Conservation (phyloP, 2,113 vertebrate species). For the Centropus unirufus region DNA sequence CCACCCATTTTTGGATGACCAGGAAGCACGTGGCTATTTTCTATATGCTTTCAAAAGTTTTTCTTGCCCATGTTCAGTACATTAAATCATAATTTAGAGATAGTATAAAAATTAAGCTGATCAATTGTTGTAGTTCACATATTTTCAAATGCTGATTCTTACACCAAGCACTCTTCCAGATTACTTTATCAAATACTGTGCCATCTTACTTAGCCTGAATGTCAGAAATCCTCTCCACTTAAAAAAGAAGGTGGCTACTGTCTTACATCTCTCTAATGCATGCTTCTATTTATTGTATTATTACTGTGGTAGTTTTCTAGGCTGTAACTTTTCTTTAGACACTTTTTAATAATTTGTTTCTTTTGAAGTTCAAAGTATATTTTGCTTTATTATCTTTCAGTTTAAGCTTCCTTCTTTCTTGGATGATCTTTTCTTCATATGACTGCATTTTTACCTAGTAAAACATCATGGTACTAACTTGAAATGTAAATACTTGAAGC, state of each 20-base stretch:
- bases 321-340: neutral
- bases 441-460: neutral
- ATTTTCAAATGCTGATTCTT: neutral
- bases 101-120: neutral
- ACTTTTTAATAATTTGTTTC: neutral
- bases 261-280: neutral
- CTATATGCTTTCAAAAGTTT: neutral
- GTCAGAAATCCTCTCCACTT: too few relatives aligned
- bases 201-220: neutral
- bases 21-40: neutral
- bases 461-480: neutral
- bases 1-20: neutral
- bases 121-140: neutral
- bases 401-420: neutral
- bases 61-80: neutral
- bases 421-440: neutral
- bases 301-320: neutral
- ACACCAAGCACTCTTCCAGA: neutral
- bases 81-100: neutral
- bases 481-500: neutral
- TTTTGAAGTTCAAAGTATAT: neutral
- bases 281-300: neutral
- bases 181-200: neutral
- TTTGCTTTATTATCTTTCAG: neutral
- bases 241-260: neutral